Base-by-base conservation (phyloP, 2,113 vertebrate species). In the Phylloscopus trochiloides region DNA sequence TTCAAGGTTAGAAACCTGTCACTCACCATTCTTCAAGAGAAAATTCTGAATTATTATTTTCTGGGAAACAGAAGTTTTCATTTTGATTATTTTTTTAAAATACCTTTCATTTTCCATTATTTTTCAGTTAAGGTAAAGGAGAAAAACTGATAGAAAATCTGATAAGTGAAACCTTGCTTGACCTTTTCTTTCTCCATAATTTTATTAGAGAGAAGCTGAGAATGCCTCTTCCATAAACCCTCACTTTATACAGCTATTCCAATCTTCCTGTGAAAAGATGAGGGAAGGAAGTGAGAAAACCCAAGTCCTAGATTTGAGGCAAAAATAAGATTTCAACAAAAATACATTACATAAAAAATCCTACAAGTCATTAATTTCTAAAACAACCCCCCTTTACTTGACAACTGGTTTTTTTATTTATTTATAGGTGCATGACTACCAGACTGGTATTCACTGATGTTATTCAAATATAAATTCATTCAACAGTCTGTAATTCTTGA, bases 241-340 rank as follows among this genome's bases (percentile, higher is more conserved):
- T 71, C 57, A 58, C 21, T 94, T 92, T 55, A 58, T 81, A 84
- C 58, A 92, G 61, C 76, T 91, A 72, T 87, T 92, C 61, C 70
- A 71, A 22, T 81, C 93, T 77, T 94, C 50, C 66, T 79, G 77
- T 67, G 70, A 91, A 71, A 87, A 70, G 58, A 89, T 51, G 48
- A 86, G 77, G 57, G 79, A 51, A 90, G 67, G 75, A 90, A 93
- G 92, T 96, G 91, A 96, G 91, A 97, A 96, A 91, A 85, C 22
- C 0, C 65, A 72, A 94, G 94, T 32, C 95, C 92, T 82, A 90
- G 85, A 88, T 94, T 88, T 90, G 45, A 97, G 31, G 42, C 74
- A 93, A 90, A 96, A 95, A 89, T 68, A 90, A 71, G 67, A 62
- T 61, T 80, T 82, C 76, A 59, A 88, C 61, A 78, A 63, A 93